A percentile compares a stretch with the other conserved stretches of the same genome.
These are phyloP conservation scores for Frankliniella fusca DNA, from an alignment of 2,888 invertebrate genomes.

Conservation along the genomic window DNA sequence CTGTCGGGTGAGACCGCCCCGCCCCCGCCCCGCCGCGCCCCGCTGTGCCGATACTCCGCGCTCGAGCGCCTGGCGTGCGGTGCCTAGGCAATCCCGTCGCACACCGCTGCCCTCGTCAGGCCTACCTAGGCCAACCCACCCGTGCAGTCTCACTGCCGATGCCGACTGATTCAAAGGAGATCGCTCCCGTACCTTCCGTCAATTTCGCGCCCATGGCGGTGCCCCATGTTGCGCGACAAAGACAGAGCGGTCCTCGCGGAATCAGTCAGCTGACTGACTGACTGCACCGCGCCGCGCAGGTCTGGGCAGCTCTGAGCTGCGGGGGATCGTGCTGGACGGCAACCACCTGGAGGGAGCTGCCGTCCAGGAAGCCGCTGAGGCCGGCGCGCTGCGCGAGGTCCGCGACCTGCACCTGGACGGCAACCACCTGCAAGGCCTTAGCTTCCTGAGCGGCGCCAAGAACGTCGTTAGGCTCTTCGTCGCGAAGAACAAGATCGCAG, in stretches of 20 bases:
- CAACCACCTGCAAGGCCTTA: not conserved
- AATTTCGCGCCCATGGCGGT: too few relatives aligned
- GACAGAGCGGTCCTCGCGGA: too few relatives aligned
- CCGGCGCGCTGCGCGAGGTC: not conserved
- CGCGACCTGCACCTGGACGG: conserved; percentile 2
- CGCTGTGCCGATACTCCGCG: too few relatives aligned
- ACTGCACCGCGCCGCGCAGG: not conserved
- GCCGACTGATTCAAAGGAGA: too few relatives aligned
- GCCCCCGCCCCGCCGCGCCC: too few relatives aligned
- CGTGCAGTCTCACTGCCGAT: too few relatives aligned
- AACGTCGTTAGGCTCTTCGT: not conserved
- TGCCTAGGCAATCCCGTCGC: not conserved
- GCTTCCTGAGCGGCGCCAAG: not conserved
- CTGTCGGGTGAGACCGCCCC: not conserved
- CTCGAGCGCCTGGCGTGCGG: not conserved
- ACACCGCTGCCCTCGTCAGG: not conserved
- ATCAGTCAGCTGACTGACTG: too few relatives aligned
- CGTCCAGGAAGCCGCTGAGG: not conserved
- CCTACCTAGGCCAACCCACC: too few relatives aligned
- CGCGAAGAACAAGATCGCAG: not conserved
- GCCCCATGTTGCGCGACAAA: too few relatives aligned
- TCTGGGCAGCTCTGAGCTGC: not conserved
- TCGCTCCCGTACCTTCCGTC: too few relatives aligned
- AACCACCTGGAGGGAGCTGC: conserved; percentile 3
- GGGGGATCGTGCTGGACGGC: not conserved